Evolutionary conservation across 1,140 invertebrate species (phyloP), one percentile per base, ranked within the genome.

Genomic region (Asobara japonica): DNA sequence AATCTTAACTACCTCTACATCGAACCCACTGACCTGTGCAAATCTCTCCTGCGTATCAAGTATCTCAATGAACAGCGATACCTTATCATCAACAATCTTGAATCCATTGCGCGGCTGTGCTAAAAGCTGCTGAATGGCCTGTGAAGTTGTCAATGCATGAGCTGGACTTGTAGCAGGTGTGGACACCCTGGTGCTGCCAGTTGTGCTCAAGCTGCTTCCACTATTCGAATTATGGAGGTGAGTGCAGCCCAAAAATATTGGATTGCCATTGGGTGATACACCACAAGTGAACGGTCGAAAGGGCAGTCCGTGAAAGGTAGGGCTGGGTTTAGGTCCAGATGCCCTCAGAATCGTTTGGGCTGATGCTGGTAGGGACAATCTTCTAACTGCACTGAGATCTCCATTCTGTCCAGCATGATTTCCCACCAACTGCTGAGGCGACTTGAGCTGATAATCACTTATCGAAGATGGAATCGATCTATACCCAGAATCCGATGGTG

Each of bases 1-100:
- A n/a, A n/a, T n/a, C n/a, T n/a, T n/a, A n/a, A n/a, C n/a, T n/a
- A n/a, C n/a, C n/a, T n/a, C n/a, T n/a, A 41, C 33, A 73, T 45
- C 45, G 29, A 64, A 38, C 18, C 36, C 31, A 76, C 84, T 87
- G 88, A 94, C 93, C 93, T 94, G 91, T 79, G 93, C 92, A 78
- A 95, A 93, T 79, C 90, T 88, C 83, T 94, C 92, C 86, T 94
- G 93, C 11, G 92, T 92, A 78, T 94, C 93, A 78, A 94, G 88
- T 73, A 95, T 94, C 73, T 95, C 93, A 77, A 94, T 91, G 82
- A 94, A 93, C 11, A 95, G 88, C 10, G 91, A 90, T 76, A 95
- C 89, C 79, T 93, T 93, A 83, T 94, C 92, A 76, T 94, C 92
- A 83, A 91, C 89, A 75, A 93, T 91, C 73, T 92, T 91, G 82